Conservation (phyloP, 2,113 vertebrate species). For the Acrocephalus kingi region DNA sequence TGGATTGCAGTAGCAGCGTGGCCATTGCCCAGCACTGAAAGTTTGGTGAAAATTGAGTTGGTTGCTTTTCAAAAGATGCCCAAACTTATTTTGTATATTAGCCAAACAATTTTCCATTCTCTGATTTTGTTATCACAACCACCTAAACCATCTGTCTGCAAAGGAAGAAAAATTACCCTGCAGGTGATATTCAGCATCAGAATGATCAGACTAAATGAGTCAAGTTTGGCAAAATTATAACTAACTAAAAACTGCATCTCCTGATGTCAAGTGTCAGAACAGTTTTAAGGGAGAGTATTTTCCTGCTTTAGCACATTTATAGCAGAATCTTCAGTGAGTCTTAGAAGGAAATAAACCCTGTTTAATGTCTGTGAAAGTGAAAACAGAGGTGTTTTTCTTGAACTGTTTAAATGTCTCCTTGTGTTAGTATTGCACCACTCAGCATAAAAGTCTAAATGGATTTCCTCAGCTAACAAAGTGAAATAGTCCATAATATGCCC, state of each 20-base stretch:
- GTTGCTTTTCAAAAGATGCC: neutral
- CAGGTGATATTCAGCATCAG: neutral
- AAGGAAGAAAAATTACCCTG: neutral
- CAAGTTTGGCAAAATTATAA: neutral
- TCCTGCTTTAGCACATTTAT: neutral
- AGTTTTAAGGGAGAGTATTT: neutral
- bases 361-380: neutral
- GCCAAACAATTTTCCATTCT: neutral
- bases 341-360: neutral
- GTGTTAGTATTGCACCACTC: neutral
- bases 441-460: constrained; percentile 15
- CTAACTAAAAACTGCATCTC: neutral
- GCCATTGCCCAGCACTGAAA: neutral
- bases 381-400: neutral
- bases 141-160: neutral
- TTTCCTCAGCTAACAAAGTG: neutral
- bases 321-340: neutral
- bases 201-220: neutral
- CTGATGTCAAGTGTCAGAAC: neutral
- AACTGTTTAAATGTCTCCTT: neutral
- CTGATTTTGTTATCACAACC: neutral
- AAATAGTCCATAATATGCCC: neutral
- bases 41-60: neutral
- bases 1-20: neutral
- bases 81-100: neutral